Evolutionary conservation across 2,888 invertebrate genomes (phyloP), one percentile per base, ranked within the genome.

Genomic region (Acleris holmiana): DNA sequence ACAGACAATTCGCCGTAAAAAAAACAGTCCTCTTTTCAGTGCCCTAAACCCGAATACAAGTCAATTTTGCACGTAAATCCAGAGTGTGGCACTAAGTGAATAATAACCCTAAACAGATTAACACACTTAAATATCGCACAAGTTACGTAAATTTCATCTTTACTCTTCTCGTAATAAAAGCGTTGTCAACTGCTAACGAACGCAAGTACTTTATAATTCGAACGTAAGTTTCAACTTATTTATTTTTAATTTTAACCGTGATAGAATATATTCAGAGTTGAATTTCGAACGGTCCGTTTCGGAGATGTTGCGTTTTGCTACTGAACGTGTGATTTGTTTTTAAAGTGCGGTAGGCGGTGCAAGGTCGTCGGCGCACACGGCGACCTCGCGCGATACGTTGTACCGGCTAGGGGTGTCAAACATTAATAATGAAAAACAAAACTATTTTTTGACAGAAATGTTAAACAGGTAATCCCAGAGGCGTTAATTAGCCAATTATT

Each of bases 321-420:
- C 17, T 51, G 7, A 50, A 29, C n/a, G 46, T 50, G 51, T 29
- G 40, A 58, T 54, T 53, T 48, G 64, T 41, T 64, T 63, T 58
- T 41, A 58, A 55, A 51, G 63, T 50, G 29, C 56, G 47, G 63
- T 53, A 25, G 49, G 60, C 65, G 35, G 60, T 59, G 60, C 55
- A 65, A 65, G 65, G 65, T 65, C 25, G 48, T 21, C 63, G 53
- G 48, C 53, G 64, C 58, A 29, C 18, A 47, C 56, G 10, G 65
- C 46, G 65, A 60, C 65, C 65, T 65, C 46, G 54, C 59, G 60
- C 54, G 40, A 40, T 46, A 50, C 65, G 35, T 35, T 60, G 65
- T 60, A 59, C 55, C 55, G 29, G 17, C 7, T 55, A 65, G 65
- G 65, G 65, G 18, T 65, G 55, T 4, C 49, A 41, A 6, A 15